phyloP scores from a whole-genome alignment of 2,797 vertebrate species.

The Chromis chromis region DNA sequence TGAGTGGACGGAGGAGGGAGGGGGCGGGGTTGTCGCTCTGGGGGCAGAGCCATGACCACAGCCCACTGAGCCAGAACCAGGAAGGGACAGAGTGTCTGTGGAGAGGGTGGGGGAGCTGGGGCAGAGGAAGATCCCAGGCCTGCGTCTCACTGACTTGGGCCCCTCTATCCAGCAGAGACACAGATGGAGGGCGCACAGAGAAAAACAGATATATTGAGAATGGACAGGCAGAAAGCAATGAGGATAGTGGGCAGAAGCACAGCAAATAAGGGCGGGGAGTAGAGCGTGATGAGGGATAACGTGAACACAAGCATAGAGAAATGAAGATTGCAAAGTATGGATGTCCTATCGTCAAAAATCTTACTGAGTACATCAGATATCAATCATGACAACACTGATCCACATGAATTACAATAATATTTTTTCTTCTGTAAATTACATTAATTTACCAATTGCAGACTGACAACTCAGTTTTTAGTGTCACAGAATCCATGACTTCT shows the following conservation, averaged over 20 bases:
- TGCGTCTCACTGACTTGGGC: constrained; percentile 79
- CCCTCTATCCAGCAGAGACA: constrained; percentile 82
- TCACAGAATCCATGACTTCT: background rate
- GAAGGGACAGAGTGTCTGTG: constrained; percentile 88
- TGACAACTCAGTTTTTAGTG: background rate
- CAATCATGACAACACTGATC: background rate
- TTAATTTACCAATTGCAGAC: background rate
- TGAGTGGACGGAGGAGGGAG: constrained; percentile 87
- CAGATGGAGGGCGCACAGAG: constrained; percentile 76
- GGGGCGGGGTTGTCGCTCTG: constrained; percentile 84
- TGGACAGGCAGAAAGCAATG: constrained; percentile 83
- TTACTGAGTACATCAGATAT: background rate
- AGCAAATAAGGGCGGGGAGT: constrained; percentile 14
- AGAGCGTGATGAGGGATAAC: constrained; percentile 33
- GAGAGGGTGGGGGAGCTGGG: constrained; percentile 93
- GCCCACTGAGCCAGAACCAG: constrained; percentile 87
- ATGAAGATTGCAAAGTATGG: constrained; percentile 4
- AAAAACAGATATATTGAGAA: constrained; percentile 76
- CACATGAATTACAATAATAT: background rate
- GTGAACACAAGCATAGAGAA: constrained; percentile 29
- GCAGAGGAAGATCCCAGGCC: constrained; percentile 91
- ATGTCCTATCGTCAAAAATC: background rate
- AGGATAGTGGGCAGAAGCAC: constrained; percentile 43
- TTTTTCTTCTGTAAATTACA: background rate
- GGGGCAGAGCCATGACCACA: constrained; percentile 75